Percentiles rank a stretch among this genome's conserved stretches.
Evolutionary conservation across 2,797 vertebrate species (phyloP).

Genomic region (Phataginus tricuspis): DNA sequence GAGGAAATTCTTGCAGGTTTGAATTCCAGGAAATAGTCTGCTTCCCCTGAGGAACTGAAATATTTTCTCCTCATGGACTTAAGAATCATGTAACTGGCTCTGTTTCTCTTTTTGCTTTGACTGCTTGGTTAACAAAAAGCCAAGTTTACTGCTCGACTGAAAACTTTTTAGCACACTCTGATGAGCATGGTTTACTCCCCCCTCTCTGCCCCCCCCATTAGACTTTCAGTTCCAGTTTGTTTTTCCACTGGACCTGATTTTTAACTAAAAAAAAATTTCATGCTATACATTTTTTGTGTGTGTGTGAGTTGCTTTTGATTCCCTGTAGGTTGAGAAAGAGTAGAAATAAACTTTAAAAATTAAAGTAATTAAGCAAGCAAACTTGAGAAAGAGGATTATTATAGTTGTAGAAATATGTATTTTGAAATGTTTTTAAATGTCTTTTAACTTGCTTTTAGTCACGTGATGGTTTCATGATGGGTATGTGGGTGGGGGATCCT

Average conservation of each 20-base stretch:
- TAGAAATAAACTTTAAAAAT: conserved; percentile 14
- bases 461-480: neutral
- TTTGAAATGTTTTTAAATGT: neutral
- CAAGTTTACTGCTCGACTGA: conserved; percentile 22
- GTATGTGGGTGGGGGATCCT: neutral
- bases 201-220: neutral
- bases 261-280: conserved; percentile 21
- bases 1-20: conserved; percentile 59
- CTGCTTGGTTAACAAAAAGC: conserved; percentile 32
- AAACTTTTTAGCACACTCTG: neutral
- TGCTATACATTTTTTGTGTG: neutral
- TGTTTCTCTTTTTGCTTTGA: conserved; percentile 70
- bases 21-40: conserved; percentile 77
- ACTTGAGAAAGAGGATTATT: neutral
- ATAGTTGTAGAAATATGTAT: neutral
- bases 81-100: conserved; percentile 32
- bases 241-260: conserved; percentile 58
- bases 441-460: neutral
- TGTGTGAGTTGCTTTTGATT: conserved; percentile 41
- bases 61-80: conserved; percentile 47
- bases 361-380: neutral
- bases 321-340: neutral
- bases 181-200: conserved; percentile 45
- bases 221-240: conserved; percentile 66
- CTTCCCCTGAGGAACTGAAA: conserved; percentile 67